A percentile compares a stretch with the other conserved stretches of the same genome.
Evolutionary conservation across 2,888 invertebrate genomes (phyloP).

Genomic region (Corbicula japonica): DNA sequence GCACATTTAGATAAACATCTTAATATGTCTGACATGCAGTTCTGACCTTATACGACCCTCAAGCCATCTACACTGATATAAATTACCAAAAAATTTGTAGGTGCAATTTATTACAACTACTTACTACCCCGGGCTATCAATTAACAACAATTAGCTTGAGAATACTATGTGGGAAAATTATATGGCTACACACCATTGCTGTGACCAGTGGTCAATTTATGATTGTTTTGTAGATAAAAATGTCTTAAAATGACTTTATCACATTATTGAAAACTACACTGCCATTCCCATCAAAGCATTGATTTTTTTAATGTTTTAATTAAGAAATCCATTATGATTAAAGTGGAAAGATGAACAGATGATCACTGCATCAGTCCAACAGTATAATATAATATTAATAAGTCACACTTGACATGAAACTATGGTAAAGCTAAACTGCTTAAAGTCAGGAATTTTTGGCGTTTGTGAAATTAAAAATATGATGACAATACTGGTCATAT

Average conservation of each 20-base stretch:
- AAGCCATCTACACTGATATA: conserved; percentile 33
- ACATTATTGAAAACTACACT: conserved; percentile 22
- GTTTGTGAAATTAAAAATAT: too few species aligned
- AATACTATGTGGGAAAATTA: conserved; percentile 33
- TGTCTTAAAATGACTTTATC: conserved; percentile 37
- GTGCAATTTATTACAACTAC: conserved; percentile 46
- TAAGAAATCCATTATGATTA: conserved; percentile 1
- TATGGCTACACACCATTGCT: conserved; percentile 13
- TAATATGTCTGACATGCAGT: neutral
- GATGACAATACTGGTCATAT: too few species aligned
- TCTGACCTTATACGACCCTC: conserved; percentile 44
- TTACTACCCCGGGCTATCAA: conserved; percentile 32
- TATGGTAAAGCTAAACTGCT: too few species aligned
- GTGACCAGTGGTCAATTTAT: conserved; percentile 33
- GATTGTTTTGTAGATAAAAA: conserved; percentile 21
- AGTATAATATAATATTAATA: too few species aligned
- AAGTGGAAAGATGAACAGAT: neutral
- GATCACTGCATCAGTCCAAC: too few species aligned
- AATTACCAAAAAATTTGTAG: conserved; percentile 53
- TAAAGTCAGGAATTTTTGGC: too few species aligned
- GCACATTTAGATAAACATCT: conserved; percentile 36
- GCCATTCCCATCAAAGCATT: conserved; percentile 19
- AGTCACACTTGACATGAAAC: too few species aligned
- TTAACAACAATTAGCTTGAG: conserved; percentile 36
- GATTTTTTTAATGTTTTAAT: neutral